Conservation (phyloP, 2,888 invertebrate genomes). For the Eueremaeus valkanovi region DNA sequence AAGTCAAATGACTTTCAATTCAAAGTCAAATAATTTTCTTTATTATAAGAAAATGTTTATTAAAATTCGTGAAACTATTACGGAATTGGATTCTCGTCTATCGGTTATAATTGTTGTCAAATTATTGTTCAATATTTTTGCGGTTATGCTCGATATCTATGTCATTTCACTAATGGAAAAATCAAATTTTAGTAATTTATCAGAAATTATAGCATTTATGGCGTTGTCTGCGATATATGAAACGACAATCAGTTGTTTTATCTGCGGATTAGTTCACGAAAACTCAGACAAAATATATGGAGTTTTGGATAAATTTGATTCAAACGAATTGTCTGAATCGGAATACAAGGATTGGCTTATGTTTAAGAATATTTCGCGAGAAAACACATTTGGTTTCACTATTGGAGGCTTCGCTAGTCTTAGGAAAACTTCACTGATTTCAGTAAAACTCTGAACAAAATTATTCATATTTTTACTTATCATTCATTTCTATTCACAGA, state of each 20-base stretch:
- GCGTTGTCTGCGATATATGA: neutral
- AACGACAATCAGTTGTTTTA: neutral
- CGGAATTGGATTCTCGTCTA: neutral
- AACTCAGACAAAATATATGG: neutral
- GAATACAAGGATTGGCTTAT: slow-evolving; percentile 1
- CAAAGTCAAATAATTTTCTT: neutral
- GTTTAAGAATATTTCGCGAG: neutral
- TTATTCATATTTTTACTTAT: neutral
- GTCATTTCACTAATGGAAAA: no score
- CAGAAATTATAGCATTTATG: neutral
- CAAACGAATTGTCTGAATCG: neutral
- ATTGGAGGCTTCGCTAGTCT: neutral
- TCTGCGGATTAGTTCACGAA: slow-evolving; percentile 1
- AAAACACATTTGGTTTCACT: neutral
- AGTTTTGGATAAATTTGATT: neutral
- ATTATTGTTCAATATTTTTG: neutral
- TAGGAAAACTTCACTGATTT: neutral
- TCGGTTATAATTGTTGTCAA: neutral
- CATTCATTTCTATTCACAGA: neutral
- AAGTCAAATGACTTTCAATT: neutral
- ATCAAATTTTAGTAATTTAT: no score
- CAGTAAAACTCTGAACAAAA: neutral
- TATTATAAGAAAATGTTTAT: neutral
- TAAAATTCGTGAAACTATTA: neutral
- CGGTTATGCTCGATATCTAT: neutral